Conservation (phyloP, 1,140 invertebrate genomes). For the Rhopalosiphum padi region DNA sequence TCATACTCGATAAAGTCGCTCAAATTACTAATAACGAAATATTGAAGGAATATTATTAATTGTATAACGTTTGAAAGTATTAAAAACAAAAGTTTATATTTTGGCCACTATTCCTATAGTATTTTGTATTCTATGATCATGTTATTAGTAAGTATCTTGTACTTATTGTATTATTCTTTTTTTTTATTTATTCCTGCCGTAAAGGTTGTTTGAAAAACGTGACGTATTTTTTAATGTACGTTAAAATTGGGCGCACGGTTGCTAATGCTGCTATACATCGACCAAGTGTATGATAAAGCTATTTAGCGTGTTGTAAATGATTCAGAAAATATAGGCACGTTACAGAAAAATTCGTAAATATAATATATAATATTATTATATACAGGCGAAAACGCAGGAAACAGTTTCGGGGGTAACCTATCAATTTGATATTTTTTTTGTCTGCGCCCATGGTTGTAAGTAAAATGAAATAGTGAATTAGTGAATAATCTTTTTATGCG, state of each 20-base stretch:
- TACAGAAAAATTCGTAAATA: neutral
- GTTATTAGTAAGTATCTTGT: neutral
- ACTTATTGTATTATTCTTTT: neutral
- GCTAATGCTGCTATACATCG: too few species aligned
- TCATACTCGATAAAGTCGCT: neutral
- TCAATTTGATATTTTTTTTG: neutral
- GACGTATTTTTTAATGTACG: neutral
- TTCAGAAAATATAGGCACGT: neutral
- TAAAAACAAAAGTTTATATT: neutral
- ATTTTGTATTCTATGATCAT: neutral
- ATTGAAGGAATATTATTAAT: neutral
- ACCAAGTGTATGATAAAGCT: neutral
- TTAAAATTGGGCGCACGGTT: neutral
- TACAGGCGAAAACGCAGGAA: too few species aligned
- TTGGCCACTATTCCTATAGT: neutral
- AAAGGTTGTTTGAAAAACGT: neutral
- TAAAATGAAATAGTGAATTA: neutral
- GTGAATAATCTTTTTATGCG: neutral
- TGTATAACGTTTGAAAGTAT: neutral
- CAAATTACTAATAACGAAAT: neutral
- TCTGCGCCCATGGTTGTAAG: neutral
- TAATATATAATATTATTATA: too few species aligned
- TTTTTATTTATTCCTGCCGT: neutral
- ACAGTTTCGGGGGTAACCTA: too few species aligned
- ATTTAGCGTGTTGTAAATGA: neutral